Percentiles rank a stretch among this genome's conserved stretches.
phyloP scores from a whole-genome alignment of 2,797 vertebrate species.

The Natrix natrix region DNA sequence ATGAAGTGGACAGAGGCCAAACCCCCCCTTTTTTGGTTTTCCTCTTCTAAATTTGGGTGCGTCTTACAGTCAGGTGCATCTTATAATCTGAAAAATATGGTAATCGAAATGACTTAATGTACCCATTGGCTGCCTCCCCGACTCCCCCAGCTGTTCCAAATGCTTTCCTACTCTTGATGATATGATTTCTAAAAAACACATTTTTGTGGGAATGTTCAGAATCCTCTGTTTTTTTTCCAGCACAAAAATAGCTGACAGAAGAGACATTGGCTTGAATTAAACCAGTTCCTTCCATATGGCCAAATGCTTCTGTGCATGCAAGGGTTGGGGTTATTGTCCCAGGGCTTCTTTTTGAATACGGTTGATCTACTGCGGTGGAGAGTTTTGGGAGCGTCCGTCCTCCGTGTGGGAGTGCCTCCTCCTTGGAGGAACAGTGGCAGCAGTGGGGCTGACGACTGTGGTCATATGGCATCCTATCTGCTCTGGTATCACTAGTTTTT shows the following conservation, averaged over 20 bases:
- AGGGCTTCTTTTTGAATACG: neutral
- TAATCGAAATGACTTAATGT: neutral
- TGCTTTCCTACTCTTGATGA: neutral
- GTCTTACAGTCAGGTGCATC: no score
- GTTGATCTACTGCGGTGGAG: neutral
- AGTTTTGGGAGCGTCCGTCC: neutral
- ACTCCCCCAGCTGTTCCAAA: neutral
- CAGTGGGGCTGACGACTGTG: no score
- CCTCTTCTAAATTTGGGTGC: no score
- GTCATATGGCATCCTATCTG: neutral
- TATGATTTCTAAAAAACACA: neutral
- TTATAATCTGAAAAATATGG: no score
- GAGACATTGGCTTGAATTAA: neutral
- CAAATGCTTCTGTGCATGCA: neutral
- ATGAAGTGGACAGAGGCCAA: no score
- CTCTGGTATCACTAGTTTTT: neutral
- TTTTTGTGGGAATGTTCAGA: neutral
- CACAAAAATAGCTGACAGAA: rapidly evolving
- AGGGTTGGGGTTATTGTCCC: neutral
- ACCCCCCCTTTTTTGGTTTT: no score
- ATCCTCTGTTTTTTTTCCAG: neutral
- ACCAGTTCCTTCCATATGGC: neutral
- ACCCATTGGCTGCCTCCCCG: neutral
- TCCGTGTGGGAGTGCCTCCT: neutral
- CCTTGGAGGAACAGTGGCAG: neutral